Base-by-base conservation (phyloP, 2,888 invertebrate species). In the Drepana falcataria region DNA sequence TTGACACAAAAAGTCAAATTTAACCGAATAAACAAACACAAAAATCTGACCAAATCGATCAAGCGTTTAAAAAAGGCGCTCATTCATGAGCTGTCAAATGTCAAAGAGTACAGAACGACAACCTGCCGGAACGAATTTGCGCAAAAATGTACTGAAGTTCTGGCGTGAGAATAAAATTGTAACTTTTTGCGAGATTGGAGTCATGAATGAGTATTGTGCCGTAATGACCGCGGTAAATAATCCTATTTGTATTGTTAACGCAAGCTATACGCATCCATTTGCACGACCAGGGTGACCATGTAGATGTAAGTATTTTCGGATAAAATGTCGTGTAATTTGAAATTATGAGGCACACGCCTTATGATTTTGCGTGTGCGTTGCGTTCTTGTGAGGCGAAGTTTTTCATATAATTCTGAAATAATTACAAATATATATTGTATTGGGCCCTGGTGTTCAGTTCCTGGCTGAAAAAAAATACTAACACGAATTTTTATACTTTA, bases 1-100 rank as follows among this genome's bases (percentile, higher is more conserved):
- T 21, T 59, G 59, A 65, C 60, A 57, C 60, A 71, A 72, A 63
- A 70, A 66, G 59, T 58, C 63, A 66, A 72, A 68, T 70, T 60
- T 73, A 69, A 64, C 68, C 71, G 74, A 77, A 63, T 82, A 79
- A 83, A 80, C 82, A 85, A 84, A 83, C 68, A 85, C 77, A 88
- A 87, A 83, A 81, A 85, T 83, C 77, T 73, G 51, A 79, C 76
- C 87, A 69, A 82, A 89, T 89, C 88, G 83, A 89, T 89, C 89
- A 88, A 76, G 58, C 60, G 56, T 72, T 65, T 69, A 79, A 80
- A 81, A 83, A 76, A 70, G 55, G 48, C 48, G 35, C 35, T 58
- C 57, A 75, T 75, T 75, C 69, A 68, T 48, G 54, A 60, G 53
- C 63, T 60, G 70, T 76, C 77, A 76, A 66, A 71, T 56, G 65